These are phyloP conservation scores for Dendrolimus punctatus DNA, from an alignment of 1,140 invertebrate genomes.

Conservation along the genomic window DNA sequence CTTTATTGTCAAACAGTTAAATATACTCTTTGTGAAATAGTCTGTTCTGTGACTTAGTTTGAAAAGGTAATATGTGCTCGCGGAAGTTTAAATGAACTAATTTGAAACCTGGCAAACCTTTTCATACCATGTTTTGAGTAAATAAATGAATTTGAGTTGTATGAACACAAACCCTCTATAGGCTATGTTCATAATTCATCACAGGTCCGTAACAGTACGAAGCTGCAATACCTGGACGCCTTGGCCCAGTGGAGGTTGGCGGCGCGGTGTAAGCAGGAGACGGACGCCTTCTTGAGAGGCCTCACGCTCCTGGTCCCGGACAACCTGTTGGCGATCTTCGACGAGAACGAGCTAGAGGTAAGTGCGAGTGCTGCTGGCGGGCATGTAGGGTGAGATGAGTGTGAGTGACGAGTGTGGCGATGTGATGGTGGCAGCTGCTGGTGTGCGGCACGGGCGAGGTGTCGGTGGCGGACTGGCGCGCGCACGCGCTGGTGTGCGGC, in stretches of 20 bases:
- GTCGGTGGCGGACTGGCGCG: conserved; percentile 90
- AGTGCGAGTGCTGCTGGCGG: conserved; percentile 6
- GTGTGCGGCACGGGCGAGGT: conserved; percentile 96
- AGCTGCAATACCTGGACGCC: conserved; percentile 89
- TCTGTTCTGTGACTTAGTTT: no score
- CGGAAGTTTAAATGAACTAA: no score
- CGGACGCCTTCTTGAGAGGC: conserved; percentile 91
- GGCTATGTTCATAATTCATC: not conserved
- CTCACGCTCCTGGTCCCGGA: conserved; percentile 93
- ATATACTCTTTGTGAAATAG: no score
- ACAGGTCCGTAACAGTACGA: conserved; percentile 83
- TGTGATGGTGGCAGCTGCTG: conserved; percentile 77
- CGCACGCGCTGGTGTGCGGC: conserved; percentile 90
- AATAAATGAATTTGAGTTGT: no score
- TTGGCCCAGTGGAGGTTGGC: conserved; percentile 91
- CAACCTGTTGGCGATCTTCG: conserved; percentile 94
- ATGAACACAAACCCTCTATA: no score
- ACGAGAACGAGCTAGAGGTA: conserved; percentile 97
- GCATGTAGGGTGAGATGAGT: not conserved
- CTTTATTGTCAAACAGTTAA: no score
- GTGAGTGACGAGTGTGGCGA: not conserved
- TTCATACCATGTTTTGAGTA: no score
- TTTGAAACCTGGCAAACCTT: no score
- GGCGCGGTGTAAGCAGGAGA: conserved; percentile 85
- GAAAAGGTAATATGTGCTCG: no score